Evolutionary conservation across 2,797 vertebrate species (phyloP).

Genomic region (Cryptoprocta ferox): DNA sequence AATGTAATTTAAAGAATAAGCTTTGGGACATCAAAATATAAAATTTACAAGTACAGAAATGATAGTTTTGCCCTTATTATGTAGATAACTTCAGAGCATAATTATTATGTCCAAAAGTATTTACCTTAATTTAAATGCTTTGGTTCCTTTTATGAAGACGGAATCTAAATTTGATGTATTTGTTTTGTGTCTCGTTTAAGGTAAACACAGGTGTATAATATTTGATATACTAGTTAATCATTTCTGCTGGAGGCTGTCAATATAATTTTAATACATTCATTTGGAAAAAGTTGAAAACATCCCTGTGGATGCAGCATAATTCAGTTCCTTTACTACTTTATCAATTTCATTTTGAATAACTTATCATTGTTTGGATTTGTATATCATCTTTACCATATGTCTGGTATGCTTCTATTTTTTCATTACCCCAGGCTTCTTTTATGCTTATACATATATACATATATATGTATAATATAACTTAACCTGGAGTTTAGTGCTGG

Average conservation of each 20-base stretch:
- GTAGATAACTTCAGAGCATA: background rate
- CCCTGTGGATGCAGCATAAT: background rate
- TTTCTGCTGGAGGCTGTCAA: background rate
- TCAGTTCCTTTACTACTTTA: background rate
- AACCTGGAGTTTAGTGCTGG: background rate
- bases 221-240: background rate
- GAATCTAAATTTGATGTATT: background rate
- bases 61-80: background rate
- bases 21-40: background rate
- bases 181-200: background rate
- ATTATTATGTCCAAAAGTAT: background rate
- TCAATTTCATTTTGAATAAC: background rate
- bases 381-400: background rate
- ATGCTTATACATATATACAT: rapidly evolving
- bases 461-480: no score
- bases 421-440: background rate
- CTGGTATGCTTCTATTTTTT: background rate
- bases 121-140: background rate
- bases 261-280: background rate
- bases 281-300: background rate
- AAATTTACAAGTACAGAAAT: background rate
- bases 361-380: background rate
- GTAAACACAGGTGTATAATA: background rate
- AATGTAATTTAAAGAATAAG: background rate
- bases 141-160: background rate